Evolutionary conservation across 2,113 vertebrate species (phyloP).

Genomic region (Romanogobio albipinnatus): DNA sequence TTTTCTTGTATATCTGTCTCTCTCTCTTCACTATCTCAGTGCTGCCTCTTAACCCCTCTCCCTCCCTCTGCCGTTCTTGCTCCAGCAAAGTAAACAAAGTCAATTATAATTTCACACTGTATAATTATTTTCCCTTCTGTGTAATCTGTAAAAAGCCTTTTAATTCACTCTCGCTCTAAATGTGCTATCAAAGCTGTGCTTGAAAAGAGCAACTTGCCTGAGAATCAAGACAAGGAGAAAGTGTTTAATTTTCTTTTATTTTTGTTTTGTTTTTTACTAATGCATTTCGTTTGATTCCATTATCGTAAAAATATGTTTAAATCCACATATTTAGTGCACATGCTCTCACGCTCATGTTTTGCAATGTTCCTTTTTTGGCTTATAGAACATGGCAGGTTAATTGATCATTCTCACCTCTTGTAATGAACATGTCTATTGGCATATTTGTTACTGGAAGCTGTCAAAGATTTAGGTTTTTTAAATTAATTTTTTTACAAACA

Average conservation of each 20-base stretch:
- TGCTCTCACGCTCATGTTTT: neutral
- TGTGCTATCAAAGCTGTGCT: constrained; percentile 69
- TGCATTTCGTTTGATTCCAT: constrained; percentile 44
- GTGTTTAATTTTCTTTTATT: neutral
- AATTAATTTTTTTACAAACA: neutral
- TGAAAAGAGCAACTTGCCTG: constrained; percentile 47
- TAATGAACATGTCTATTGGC: too few relatives aligned
- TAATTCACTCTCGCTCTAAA: constrained; percentile 73
- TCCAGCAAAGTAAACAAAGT: constrained; percentile 73
- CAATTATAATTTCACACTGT: constrained; percentile 73
- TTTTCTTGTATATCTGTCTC: neutral
- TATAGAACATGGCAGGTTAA: neutral
- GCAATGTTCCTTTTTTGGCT: neutral
- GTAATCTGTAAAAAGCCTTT: constrained; percentile 69
- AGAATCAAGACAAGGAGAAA: constrained; percentile 49
- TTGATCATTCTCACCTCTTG: neutral
- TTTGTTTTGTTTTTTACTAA: neutral
- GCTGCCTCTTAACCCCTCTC: constrained; percentile 33
- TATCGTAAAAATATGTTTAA: neutral
- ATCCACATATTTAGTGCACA: neutral
- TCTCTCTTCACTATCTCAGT: constrained; percentile 20
- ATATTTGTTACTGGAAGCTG: constrained; percentile 8
- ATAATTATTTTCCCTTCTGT: constrained; percentile 62
- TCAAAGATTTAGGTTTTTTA: neutral
- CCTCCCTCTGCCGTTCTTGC: constrained; percentile 1